Percentiles rank a stretch among this genome's conserved stretches.
Conservation (phyloP, 1,140 invertebrate species). For the Cydia fagiglandana region DNA sequence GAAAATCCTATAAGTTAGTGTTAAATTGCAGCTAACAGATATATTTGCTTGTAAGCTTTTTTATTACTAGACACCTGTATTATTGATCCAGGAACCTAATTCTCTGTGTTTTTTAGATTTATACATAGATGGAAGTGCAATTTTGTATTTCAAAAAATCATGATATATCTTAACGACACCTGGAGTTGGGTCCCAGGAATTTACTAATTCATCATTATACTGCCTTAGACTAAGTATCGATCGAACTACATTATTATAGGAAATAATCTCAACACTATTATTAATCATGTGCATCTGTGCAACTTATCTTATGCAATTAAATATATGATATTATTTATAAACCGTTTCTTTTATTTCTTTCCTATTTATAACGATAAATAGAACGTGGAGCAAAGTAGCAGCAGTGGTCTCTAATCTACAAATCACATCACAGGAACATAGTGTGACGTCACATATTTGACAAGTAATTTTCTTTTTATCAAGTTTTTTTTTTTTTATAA, state of each 20-base stretch:
- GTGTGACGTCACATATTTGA: no score
- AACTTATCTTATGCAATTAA: constrained; percentile 21
- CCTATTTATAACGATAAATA: neutral
- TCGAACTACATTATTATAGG: constrained; percentile 27
- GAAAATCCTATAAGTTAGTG: neutral
- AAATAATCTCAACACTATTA: constrained; percentile 29
- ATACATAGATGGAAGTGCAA: neutral
- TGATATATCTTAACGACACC: neutral
- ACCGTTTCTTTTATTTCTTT: constrained; percentile 5
- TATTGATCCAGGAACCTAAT: neutral
- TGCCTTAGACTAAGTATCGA: constrained; percentile 15
- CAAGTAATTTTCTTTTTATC: no score
- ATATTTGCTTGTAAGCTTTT: constrained; percentile 17
- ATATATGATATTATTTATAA: constrained; percentile 27
- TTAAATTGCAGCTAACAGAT: constrained; percentile 9
- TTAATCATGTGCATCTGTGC: constrained; percentile 25
- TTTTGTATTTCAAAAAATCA: neutral
- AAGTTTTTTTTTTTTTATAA: no score
- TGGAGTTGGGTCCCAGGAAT: neutral
- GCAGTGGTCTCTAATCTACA: no score
- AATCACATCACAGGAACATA: no score
- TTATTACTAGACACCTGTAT: neutral
- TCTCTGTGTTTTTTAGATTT: constrained; percentile 6
- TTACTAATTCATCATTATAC: constrained; percentile 13
- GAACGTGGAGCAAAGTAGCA: neutral